phyloP scores from a whole-genome alignment of 2,113 vertebrate species.

The Camelus dromedarius region DNA sequence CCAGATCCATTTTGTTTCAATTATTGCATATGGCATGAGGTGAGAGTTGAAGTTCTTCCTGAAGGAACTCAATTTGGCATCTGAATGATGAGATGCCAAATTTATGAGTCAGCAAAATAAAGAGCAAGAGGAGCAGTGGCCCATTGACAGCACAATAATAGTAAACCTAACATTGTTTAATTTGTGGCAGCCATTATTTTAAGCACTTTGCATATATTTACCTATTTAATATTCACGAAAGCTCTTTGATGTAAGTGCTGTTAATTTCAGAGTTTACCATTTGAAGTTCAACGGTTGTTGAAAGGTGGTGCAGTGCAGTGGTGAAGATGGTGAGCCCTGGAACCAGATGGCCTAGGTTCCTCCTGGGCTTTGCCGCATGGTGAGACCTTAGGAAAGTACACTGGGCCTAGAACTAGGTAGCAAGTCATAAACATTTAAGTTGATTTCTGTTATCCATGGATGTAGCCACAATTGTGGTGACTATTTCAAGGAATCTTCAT shows the following conservation, averaged over 20 bases:
- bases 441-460: neutral
- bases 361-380: neutral
- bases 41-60: neutral
- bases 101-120: neutral
- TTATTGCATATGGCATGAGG: neutral
- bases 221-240: neutral
- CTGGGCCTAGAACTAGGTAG: neutral
- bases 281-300: neutral
- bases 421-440: neutral
- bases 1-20: neutral
- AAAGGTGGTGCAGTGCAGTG: neutral
- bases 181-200: neutral
- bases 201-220: neutral
- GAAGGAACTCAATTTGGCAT: neutral
- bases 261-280: conserved; percentile 4
- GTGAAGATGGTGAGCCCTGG: neutral
- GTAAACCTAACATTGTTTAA: neutral
- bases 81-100: neutral
- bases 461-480: neutral
- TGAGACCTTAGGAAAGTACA: neutral
- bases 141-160: neutral
- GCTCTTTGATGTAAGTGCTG: neutral
- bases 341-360: neutral
- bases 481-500: neutral
- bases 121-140: neutral